Evolutionary conservation across 2,888 invertebrate genomes (phyloP), one percentile per base, ranked within the genome.

Genomic region (Spialia ferax): DNA sequence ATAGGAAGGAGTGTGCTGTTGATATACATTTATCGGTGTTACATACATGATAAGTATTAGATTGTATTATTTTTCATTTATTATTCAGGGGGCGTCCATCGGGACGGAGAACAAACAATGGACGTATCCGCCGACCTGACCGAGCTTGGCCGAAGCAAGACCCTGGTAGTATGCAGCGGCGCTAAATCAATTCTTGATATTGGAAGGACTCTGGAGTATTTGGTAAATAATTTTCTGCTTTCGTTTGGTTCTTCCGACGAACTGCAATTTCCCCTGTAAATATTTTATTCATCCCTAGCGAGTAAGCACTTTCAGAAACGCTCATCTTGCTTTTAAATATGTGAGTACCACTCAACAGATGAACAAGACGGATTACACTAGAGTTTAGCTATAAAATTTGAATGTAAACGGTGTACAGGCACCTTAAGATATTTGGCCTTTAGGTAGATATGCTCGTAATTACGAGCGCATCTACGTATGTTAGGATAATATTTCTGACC

Each of bases 181-280:
- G 96, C 99, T 65, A 99, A 99, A 90, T 99, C 99, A 20, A 99
- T 99, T 77, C 94, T 99, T 68, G 99, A 99, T 86, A 98, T 99
- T 76, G 97, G 96, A 3, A 96, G 96, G 82, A 99, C 99, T 0
- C 94, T 99, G 56, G 99, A 99, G 86, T 99, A 96, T 85, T 93
- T 99, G 93, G 98, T 98, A 91, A 66, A 66, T 61, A 48, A 35
- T 56, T 62, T 67, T 67, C 55, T 60, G 42, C 59, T 35, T 38
- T 52, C 50, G 13, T 38, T 59, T 38, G 52, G 50, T 18, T 22
- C 38, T 59, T 65, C 50, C 59, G 38, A 59, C 57, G 57, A 26
- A 56, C 38, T 38, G 56, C 66, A 66, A 66, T 66, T 66, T 66
- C 60, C 26, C 4, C 15, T 42, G 54, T 66, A 60, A 66, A 66